A percentile compares a stretch with the other conserved stretches of the same genome.
These are phyloP conservation scores for Lasioglossum figueresi DNA, from an alignment of 2,888 invertebrate species.

Conservation along the genomic window DNA sequence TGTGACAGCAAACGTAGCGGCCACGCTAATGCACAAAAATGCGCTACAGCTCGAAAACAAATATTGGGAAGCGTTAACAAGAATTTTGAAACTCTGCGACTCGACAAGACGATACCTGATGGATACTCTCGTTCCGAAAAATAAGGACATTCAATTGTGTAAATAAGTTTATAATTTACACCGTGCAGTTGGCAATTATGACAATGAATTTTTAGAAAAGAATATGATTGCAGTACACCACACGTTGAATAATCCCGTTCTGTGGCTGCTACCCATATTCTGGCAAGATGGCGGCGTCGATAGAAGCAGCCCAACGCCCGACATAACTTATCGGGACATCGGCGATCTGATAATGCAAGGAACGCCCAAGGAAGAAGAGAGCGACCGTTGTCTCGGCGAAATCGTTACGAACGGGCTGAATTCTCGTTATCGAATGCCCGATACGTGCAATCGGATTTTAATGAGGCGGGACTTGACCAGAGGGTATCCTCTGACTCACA, in stretches of 20 bases:
- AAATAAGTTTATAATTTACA: conserved; percentile 14
- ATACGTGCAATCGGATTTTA: conserved; percentile 69
- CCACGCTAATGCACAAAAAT: conserved; percentile 63
- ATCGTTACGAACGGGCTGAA: conserved; percentile 54
- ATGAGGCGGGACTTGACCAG: conserved; percentile 70
- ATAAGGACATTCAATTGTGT: conserved; percentile 42
- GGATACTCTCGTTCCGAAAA: conserved; percentile 4
- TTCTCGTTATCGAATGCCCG: conserved; percentile 64
- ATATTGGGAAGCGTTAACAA: conserved; percentile 40
- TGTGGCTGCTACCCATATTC: conserved; percentile 73
- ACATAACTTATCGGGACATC: conserved; percentile 37
- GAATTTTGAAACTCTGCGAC: conserved; percentile 49
- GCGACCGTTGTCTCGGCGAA: conserved; percentile 72
- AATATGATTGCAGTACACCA: conserved; percentile 50
- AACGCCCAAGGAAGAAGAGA: conserved; percentile 73
- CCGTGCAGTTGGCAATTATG: background rate
- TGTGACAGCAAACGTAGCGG: conserved; percentile 64
- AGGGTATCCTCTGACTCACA: conserved; percentile 83
- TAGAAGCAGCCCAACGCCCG: conserved; percentile 22
- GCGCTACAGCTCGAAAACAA: conserved; percentile 46
- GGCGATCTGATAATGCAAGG: conserved; percentile 68
- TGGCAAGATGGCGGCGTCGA: conserved; percentile 73
- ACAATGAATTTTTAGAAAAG: background rate
- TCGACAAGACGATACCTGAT: conserved; percentile 54
- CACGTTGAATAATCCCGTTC: conserved; percentile 66